Percentiles rank a stretch among this genome's conserved stretches.
Conservation (phyloP, 2,888 invertebrate genomes). For the Lordiphosa andalusiaca region DNA sequence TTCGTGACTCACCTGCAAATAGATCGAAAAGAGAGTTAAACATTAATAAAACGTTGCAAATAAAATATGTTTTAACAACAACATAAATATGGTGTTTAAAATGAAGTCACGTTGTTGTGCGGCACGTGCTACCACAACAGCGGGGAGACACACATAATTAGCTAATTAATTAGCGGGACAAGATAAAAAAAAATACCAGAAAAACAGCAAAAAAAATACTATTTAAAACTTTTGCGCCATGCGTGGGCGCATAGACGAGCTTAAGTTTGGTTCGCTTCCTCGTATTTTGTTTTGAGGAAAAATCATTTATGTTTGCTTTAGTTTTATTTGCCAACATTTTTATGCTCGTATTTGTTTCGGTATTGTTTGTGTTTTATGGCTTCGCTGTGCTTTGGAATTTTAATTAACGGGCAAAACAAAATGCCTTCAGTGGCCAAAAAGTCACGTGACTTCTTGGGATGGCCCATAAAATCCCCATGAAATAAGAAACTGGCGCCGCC, state of each 20-base stretch:
- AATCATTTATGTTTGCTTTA: constrained; percentile 19
- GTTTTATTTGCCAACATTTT: constrained; percentile 38
- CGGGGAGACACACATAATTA: constrained; percentile 49
- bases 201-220: constrained; percentile 23
- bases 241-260: constrained; percentile 8
- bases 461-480: constrained; percentile 34
- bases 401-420: constrained; percentile 39
- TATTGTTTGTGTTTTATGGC: constrained; percentile 19
- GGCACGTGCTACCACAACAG: constrained; percentile 43
- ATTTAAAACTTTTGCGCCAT: constrained; percentile 15
- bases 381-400: constrained; percentile 35
- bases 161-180: constrained; percentile 58
- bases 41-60: constrained; percentile 39
- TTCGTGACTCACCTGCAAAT: constrained; percentile 60
- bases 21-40: constrained; percentile 16
- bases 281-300: too few relatives aligned
- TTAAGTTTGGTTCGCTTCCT: background rate
- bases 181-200: constrained; percentile 13
- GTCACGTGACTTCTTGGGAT: constrained; percentile 42
- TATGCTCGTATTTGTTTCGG: constrained; percentile 24
- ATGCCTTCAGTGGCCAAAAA: constrained; percentile 15
- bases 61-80: constrained; percentile 4
- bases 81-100: constrained; percentile 1
- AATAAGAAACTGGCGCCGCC: constrained; percentile 21
- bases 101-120: constrained; percentile 29